Base-by-base conservation (phyloP, 2,797 vertebrate genomes). In the Jordanella pulchra region DNA sequence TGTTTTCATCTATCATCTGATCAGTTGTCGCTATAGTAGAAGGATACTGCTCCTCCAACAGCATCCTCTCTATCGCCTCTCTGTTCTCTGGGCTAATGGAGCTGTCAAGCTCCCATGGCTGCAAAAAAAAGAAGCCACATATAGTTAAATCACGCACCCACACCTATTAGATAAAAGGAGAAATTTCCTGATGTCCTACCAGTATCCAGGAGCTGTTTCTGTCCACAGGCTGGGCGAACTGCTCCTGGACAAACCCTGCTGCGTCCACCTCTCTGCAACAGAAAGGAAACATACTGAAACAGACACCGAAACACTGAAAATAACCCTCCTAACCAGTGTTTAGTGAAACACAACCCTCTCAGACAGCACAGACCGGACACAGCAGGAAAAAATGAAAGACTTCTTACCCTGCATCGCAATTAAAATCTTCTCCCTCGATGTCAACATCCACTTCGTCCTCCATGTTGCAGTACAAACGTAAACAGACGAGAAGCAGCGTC, bases 11-110 rank as follows among this genome's bases (percentile, higher is more conserved):
- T n/a, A n/a, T n/a, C n/a, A n/a, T n/a, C n/a, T n/a, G n/a, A n/a
- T n/a, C n/a, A n/a, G n/a, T n/a, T n/a, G n/a, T n/a, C n/a, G n/a
- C n/a, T 14, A 1, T 23, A 32, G 9, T 54, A 25, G 48, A 96
- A 97, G 96, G 97, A 98, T 99, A 99, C 96, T 98, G 95, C 90
- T 99, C 98, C 88, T 99, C 98, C 86, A 98, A 89, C 84, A 99
- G 88, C 97, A 99, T 99, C 84, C 93, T 97, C 93, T 99, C 95
- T 82, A 99, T 99, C 69, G 84, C 96, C 78, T 96, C 95, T 80
- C 95, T 94, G 92, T 99, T 99, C 88, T 99, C 97, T 12, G 95
- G 95, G 83, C 97, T 99, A 86, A 99, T 99, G 78, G 96, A 96
- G 86, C 80, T 96, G 92, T 99, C 98, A 92, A 98, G 78, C 0